phyloP scores from a whole-genome alignment of 2,888 invertebrate genomes.

The Synanthedon tipuliformis region DNA sequence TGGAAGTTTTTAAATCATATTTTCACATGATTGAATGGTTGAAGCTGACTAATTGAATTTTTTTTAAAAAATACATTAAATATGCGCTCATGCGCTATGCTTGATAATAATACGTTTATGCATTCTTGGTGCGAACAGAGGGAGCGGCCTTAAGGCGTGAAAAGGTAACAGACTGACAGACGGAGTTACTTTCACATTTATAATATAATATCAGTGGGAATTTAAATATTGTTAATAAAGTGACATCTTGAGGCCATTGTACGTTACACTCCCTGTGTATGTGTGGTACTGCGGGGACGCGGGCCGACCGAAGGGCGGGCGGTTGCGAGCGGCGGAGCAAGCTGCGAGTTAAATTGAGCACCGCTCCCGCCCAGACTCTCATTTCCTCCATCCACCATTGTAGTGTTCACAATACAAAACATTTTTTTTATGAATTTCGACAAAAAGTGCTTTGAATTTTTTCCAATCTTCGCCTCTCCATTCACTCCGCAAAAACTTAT shows the following conservation, averaged over 20 bases:
- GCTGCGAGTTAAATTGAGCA: conserved; percentile 62
- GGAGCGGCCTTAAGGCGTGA: too few species aligned
- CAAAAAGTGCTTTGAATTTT: conserved; percentile 67
- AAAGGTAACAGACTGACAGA: too few species aligned
- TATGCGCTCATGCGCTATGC: too few species aligned
- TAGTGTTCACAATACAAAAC: conserved; percentile 66
- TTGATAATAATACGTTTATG: too few species aligned
- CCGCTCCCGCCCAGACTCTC: conserved; percentile 60
- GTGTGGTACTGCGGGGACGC: background rate
- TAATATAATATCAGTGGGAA: too few species aligned
- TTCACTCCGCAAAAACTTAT: conserved; percentile 59
- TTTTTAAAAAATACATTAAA: too few species aligned
- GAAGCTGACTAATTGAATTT: too few species aligned
- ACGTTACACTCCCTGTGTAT: conserved; percentile 32
- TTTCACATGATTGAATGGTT: too few species aligned
- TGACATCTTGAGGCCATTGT: conserved; percentile 30
- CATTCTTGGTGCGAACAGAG: too few species aligned
- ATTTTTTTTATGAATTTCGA: conserved; percentile 63
- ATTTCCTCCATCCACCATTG: conserved; percentile 66
- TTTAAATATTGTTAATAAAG: background rate
- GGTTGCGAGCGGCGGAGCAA: conserved; percentile 16
- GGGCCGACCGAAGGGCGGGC: conserved; percentile 5
- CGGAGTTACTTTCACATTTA: too few species aligned
- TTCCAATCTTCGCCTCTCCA: conserved; percentile 65
- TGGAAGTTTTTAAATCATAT: too few species aligned